Evolutionary conservation across 2,113 vertebrate species (phyloP), one percentile per base, ranked within the genome.

Genomic region (Caranx ignobilis): DNA sequence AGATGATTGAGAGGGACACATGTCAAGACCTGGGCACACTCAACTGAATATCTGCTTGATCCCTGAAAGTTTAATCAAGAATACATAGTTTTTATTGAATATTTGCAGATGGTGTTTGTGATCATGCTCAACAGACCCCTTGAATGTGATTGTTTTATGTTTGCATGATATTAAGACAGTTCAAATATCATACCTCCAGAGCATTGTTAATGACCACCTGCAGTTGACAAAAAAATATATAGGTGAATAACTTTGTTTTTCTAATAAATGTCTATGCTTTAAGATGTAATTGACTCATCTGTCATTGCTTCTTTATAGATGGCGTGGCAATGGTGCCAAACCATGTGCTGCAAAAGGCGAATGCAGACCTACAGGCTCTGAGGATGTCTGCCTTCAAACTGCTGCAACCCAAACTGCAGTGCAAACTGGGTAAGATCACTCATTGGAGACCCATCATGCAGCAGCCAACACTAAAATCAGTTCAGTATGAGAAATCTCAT

Each of bases 351-450:
- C 75, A 87, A 67, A 93, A 94, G 80, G 95, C 95, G 68, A 92
- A 95, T 37, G 85, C 81, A 2, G 91, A 92, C 32, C 92, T 99
- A 12, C 94, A 95, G 77, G 92, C 90, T 83, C 89, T 97, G 70
- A 94, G 96, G 92, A 94, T 94, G 19, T 75, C 76, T 0, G 47
- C 96, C 79, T 96, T 98, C 85, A 81, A 84, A 35, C 88, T 92
- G 9, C 91, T 99, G 85, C 94, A 97, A 66, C 94, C 96, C 18
- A 95, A 78, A 37, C 93, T 99, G 75, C 95, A 81, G 3, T 96
- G 95, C 89, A 89, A 95, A 75, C 92, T 97, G 45, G 97, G 98
- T 99, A 95, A 96, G 95, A 1, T 52, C 19, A 56, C 5, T 45
- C 31, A 26, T 56, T 3, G 11, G 43, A 16, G n/a, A 62, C 32